Base-by-base conservation (phyloP, 2,113 vertebrate genomes). In the Muscicapa adusta region DNA sequence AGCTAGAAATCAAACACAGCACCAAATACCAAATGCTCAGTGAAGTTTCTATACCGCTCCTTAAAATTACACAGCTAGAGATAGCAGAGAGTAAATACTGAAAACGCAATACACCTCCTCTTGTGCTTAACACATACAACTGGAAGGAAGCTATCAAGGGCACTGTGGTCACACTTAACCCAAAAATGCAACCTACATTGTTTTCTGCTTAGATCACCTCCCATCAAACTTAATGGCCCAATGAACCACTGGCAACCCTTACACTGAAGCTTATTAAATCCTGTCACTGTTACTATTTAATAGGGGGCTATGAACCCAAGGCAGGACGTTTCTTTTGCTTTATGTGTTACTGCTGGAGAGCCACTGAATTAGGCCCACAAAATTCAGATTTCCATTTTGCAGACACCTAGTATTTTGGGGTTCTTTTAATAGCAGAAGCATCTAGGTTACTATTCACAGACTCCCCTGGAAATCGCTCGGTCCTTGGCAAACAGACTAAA, bases 151-250 rank as follows among this genome's bases (percentile, higher is more conserved):
- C 26, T 60, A 20, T 62, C 0, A 2, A 57, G 62, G 57, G 42
- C 18, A 74, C 33, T 20, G 33, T 34, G 61, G 7, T 89, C 50
- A 78, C 48, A 25, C 88, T 75, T 33, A 80, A 73, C 48, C 58
- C 36, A 88, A 93, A 92, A 93, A 92, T 0, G 8, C 71, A 93
- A 83, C 51, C 63, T 54, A 40, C 91, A 74, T 92, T 93, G 84
- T 83, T 92, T 72, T 29, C 61, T 65, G 63, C 76, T 96, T 86
- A 94, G 54, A 80, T 94, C 95, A 96, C 67, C 83, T 85, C 51
- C 63, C n/a, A 38, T 73, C 31, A 65, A 48, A n/a, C 50, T 65
- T 89, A 72, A 91, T 62, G 82, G 58, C 50, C 82, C 71, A 62
- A 10, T 19, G 78, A 93, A 81, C 26, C 76, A 81, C 25, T 2